Evolutionary conservation across 1,140 invertebrate species (phyloP).

Genomic region (Aphidius gifuensis): DNA sequence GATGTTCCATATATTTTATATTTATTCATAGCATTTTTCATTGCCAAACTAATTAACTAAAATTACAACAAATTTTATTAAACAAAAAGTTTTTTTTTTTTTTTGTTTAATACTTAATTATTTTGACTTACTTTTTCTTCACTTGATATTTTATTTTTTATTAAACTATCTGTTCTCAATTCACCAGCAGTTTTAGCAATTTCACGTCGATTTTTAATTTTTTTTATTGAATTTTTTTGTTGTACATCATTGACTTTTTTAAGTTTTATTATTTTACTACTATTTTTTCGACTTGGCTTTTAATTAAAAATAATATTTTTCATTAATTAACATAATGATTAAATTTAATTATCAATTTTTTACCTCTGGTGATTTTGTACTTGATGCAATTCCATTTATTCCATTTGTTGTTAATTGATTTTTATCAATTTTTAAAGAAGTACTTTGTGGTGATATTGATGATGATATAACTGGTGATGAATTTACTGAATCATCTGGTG

Average conservation of each 20-base stretch:
- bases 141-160: slow-evolving; percentile 4
- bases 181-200: slow-evolving; percentile 16
- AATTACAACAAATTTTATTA: neutral
- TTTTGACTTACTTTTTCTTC: slow-evolving; percentile 9
- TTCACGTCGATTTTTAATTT: slow-evolving; percentile 12
- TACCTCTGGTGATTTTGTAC: slow-evolving; percentile 8
- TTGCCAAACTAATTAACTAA: slow-evolving; percentile 35
- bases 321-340: too few relatives aligned
- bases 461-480: slow-evolving; percentile 31
- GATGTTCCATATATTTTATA: slow-evolving; percentile 35
- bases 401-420: neutral
- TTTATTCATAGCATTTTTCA: slow-evolving; percentile 35
- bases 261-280: slow-evolving; percentile 30
- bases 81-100: neutral
- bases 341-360: neutral
- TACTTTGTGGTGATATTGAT: slow-evolving; percentile 19
- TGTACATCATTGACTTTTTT: neutral
- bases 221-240: slow-evolving; percentile 3
- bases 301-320: too few relatives aligned
- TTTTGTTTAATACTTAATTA: neutral
- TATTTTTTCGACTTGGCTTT: too few relatives aligned
- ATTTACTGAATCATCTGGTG: slow-evolving; percentile 30
- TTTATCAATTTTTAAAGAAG: slow-evolving; percentile 11
- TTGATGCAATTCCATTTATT: neutral
- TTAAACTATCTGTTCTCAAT: slow-evolving; percentile 8